Percentiles rank a stretch among this genome's conserved stretches.
Conservation (phyloP, 1,140 invertebrate genomes). For the Solen grandis region DNA sequence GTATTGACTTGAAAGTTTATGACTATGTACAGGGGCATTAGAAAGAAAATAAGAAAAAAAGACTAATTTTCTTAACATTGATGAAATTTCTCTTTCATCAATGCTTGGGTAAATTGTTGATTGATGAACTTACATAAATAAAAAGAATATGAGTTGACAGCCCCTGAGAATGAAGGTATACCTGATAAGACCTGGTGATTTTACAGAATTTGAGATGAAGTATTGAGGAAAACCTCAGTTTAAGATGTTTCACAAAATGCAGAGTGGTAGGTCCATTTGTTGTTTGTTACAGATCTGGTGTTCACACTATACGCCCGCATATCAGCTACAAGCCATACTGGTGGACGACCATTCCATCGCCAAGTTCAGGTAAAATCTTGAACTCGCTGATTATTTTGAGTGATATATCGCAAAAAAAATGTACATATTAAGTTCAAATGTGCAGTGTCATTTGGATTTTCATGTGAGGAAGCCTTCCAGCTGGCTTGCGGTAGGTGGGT, state of each 20-base stretch:
- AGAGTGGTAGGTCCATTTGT: background rate
- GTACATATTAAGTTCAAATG: too few relatives aligned
- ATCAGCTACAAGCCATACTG: constrained; percentile 63
- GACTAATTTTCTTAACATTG: too few relatives aligned
- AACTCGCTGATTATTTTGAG: too few relatives aligned
- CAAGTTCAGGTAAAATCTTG: constrained; percentile 62
- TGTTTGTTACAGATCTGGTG: constrained; percentile 73
- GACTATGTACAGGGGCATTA: background rate
- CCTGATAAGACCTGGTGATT: background rate
- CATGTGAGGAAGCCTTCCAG: too few relatives aligned
- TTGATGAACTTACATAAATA: too few relatives aligned
- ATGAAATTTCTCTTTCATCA: too few relatives aligned
- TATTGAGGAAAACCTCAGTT: background rate
- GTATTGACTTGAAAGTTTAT: background rate
- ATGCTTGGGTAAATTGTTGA: too few relatives aligned
- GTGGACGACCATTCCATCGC: constrained; percentile 70
- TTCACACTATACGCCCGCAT: constrained; percentile 63
- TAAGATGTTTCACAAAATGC: background rate
- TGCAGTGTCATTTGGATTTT: too few relatives aligned
- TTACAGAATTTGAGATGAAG: background rate
- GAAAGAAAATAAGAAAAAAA: too few relatives aligned
- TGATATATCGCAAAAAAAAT: too few relatives aligned
- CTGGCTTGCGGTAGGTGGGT: too few relatives aligned
- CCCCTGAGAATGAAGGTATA: background rate
- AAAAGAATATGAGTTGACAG: too few relatives aligned